Evolutionary conservation across 1,140 invertebrate genomes (phyloP).

Genomic region (Caenorhabditis remanei): DNA sequence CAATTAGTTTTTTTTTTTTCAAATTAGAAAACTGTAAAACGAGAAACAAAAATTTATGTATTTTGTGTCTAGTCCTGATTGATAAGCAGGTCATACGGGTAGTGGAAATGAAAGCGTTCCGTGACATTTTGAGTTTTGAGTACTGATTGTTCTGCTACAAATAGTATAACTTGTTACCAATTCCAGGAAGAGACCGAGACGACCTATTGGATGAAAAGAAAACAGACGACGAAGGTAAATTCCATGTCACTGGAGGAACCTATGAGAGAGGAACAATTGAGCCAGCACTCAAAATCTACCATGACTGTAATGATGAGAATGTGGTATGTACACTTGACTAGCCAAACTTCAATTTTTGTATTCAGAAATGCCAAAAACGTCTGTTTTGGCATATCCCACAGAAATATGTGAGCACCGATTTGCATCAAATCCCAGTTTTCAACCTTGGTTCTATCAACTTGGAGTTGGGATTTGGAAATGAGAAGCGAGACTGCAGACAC

Average conservation of each 20-base stretch:
- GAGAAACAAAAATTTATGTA: too few relatives aligned
- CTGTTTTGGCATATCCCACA: conserved; percentile 37
- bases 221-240: conserved; percentile 72
- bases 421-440: conserved; percentile 42
- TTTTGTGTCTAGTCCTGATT: too few relatives aligned
- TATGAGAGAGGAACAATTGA: conserved; percentile 76
- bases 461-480: conserved; percentile 43
- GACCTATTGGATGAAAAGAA: conserved; percentile 73
- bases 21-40: too few relatives aligned
- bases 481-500: conserved; percentile 48
- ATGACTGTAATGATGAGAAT: conserved; percentile 77
- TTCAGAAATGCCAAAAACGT: conserved; percentile 46
- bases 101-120: too few relatives aligned
- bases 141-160: too few relatives aligned
- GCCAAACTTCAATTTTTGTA: too few relatives aligned
- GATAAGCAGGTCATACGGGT: too few relatives aligned
- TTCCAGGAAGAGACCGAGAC: conserved; percentile 74
- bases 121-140: too few relatives aligned
- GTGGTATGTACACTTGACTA: conserved; percentile 61
- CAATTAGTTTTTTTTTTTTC: too few relatives aligned
- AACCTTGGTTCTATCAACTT: conserved; percentile 31
- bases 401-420: conserved; percentile 31
- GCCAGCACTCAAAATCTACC: conserved; percentile 76
- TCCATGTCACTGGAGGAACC: conserved; percentile 72
- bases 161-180: background rate